Evolutionary conservation across 2,797 vertebrate genomes (phyloP).

Genomic region (Gadopsis bispinosus): DNA sequence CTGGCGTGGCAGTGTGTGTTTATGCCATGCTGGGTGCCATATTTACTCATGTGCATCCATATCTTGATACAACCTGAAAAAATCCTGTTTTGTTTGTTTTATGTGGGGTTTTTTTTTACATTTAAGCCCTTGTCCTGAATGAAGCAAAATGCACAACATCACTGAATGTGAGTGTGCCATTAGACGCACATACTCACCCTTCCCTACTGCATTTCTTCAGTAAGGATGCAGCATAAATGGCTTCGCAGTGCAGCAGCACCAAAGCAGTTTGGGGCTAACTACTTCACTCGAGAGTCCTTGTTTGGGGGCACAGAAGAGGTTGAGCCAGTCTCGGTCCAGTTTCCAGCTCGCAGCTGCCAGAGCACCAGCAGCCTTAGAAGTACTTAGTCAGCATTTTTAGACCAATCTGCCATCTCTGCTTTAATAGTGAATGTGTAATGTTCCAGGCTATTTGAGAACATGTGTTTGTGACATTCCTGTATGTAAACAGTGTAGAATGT

Average conservation of each 20-base stretch:
- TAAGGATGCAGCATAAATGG: conserved; percentile 14
- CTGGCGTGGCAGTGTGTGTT: conserved; percentile 70
- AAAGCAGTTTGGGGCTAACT: conserved; percentile 26
- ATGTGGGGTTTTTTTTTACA: neutral
- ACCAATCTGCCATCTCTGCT: conserved; percentile 5
- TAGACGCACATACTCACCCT: neutral
- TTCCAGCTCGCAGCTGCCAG: conserved; percentile 1
- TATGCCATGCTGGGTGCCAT: conserved; percentile 69
- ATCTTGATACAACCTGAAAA: conserved; percentile 16
- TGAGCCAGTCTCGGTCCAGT: neutral
- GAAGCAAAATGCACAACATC: neutral
- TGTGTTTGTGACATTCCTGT: neutral
- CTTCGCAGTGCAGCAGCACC: conserved; percentile 20
- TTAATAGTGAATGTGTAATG: conserved; percentile 5
- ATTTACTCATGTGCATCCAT: conserved; percentile 59
- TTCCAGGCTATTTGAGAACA: conserved; percentile 21
- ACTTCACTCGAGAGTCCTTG: conserved; percentile 25
- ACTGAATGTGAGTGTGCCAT: neutral
- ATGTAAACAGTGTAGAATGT: conserved; percentile 6
- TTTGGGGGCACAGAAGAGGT: conserved; percentile 26
- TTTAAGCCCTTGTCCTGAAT: neutral
- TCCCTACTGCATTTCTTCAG: conserved; percentile 20
- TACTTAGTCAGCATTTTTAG: conserved; percentile 31
- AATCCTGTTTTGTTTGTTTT: conserved; percentile 6
- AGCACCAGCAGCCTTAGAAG: conserved; percentile 1